phyloP scores from a whole-genome alignment of 1,140 invertebrate species.

The Mycetomoellerius zeteki region DNA sequence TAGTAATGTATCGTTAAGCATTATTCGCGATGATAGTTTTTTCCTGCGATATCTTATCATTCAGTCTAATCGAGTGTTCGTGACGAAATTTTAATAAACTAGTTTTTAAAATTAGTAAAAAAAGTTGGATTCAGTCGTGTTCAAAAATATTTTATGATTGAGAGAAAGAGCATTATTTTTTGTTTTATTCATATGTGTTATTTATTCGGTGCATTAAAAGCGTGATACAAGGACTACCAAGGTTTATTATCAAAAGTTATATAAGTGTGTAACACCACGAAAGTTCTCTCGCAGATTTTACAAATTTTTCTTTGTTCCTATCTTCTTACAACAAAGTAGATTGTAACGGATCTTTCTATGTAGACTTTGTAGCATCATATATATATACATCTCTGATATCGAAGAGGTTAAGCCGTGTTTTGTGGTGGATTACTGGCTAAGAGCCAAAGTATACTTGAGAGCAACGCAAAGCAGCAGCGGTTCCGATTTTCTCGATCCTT shows the following conservation, averaged over 20 bases:
- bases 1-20: neutral
- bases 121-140: neutral
- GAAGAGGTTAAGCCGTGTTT: slow-evolving; percentile 44
- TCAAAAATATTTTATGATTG: slow-evolving; percentile 10
- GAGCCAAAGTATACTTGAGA: slow-evolving; percentile 39
- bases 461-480: slow-evolving; percentile 9
- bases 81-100: neutral
- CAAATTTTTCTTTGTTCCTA: neutral
- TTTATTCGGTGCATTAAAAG: neutral
- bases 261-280: neutral
- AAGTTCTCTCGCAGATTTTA: slow-evolving; percentile 33
- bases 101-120: neutral
- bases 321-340: slow-evolving; percentile 3
- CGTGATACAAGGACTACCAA: neutral
- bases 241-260: neutral
- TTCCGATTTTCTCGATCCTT: slow-evolving; percentile 33
- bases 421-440: slow-evolving; percentile 30
- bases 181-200: neutral
- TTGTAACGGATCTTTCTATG: slow-evolving; percentile 32
- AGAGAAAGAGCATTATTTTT: neutral
- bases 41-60: neutral
- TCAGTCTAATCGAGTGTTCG: neutral
- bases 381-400: slow-evolving; percentile 28
- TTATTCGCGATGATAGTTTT: neutral
- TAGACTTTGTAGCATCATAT: neutral